A percentile compares a stretch with the other conserved stretches of the same genome.
phyloP scores from a whole-genome alignment of 1,140 invertebrate genomes.

The Stegodyphus dumicola region DNA sequence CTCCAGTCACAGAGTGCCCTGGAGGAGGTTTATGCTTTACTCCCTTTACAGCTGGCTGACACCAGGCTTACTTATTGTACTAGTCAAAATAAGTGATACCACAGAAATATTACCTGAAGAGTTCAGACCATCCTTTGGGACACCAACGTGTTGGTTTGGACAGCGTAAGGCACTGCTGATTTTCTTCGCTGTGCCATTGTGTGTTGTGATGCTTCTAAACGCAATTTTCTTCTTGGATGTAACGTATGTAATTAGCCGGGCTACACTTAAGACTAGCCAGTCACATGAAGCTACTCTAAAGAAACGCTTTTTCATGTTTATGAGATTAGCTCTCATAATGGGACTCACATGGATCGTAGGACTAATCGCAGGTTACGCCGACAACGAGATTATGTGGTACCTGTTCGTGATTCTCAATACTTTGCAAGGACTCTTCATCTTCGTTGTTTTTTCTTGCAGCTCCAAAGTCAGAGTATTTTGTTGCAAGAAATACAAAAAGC shows the following conservation, averaged over 20 bases:
- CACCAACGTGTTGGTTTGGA: conserved; percentile 72
- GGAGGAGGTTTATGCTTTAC: conserved; percentile 71
- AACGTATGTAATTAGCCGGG: conserved; percentile 70
- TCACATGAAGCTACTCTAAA: conserved; percentile 63
- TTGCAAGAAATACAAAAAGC: neutral
- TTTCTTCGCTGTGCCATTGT: conserved; percentile 73
- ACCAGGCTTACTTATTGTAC: conserved; percentile 66
- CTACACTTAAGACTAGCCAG: conserved; percentile 64
- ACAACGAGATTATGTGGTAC: conserved; percentile 68
- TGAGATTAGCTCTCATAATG: conserved; percentile 68
- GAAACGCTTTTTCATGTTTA: conserved; percentile 72
- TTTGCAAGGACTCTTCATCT: conserved; percentile 74
- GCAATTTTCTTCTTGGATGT: conserved; percentile 71
- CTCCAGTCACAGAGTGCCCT: conserved; percentile 66
- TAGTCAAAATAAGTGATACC: conserved; percentile 71
- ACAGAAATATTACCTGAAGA: conserved; percentile 65
- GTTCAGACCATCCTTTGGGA: conserved; percentile 70
- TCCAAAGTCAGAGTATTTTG: conserved; percentile 32
- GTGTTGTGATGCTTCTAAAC: conserved; percentile 70
- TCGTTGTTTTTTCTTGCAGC: conserved; percentile 72
- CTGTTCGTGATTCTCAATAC: conserved; percentile 73
- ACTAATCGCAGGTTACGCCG: conserved; percentile 67
- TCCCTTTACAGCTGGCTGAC: conserved; percentile 70
- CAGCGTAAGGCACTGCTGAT: conserved; percentile 71
- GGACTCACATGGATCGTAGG: conserved; percentile 73